A percentile compares a stretch with the other conserved stretches of the same genome.
Conservation (phyloP, 2,888 invertebrate species). For the Octodonta nipae region DNA sequence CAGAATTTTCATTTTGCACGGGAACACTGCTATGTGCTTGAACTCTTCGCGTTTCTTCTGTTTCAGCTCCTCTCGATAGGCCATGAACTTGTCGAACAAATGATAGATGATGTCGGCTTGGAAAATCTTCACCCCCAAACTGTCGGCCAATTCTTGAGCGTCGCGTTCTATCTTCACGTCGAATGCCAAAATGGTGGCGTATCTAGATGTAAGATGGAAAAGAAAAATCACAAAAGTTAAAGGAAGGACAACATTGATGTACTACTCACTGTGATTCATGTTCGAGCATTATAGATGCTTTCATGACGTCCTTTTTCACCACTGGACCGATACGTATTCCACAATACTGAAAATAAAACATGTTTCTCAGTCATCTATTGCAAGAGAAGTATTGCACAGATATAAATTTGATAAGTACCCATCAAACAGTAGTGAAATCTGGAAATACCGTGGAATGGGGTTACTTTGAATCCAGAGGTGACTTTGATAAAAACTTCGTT, state of each 20-base stretch:
- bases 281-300: conserved; percentile 98
- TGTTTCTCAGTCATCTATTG: too few relatives aligned
- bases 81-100: conserved; percentile 92
- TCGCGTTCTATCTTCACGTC: conserved; percentile 97
- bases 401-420: too few relatives aligned
- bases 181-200: conserved; percentile 96
- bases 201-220: conserved; percentile 41
- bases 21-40: conserved; percentile 95
- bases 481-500: too few relatives aligned
- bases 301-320: conserved; percentile 98
- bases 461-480: too few relatives aligned
- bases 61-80: conserved; percentile 80
- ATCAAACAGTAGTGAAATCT: too few relatives aligned
- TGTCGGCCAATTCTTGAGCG: conserved; percentile 94
- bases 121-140: conserved; percentile 88
- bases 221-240: neutral
- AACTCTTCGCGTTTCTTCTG: conserved; percentile 86
- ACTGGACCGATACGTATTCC: conserved; percentile 98
- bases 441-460: too few relatives aligned
- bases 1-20: conserved; percentile 76
- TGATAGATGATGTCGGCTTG: conserved; percentile 99
- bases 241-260: conserved; percentile 2
- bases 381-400: too few relatives aligned
- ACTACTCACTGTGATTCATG: conserved; percentile 80
- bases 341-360: conserved; percentile 64